A percentile compares a stretch with the other conserved stretches of the same genome.
phyloP scores from a whole-genome alignment of 2,888 invertebrate species.

The Drosophila dives region DNA sequence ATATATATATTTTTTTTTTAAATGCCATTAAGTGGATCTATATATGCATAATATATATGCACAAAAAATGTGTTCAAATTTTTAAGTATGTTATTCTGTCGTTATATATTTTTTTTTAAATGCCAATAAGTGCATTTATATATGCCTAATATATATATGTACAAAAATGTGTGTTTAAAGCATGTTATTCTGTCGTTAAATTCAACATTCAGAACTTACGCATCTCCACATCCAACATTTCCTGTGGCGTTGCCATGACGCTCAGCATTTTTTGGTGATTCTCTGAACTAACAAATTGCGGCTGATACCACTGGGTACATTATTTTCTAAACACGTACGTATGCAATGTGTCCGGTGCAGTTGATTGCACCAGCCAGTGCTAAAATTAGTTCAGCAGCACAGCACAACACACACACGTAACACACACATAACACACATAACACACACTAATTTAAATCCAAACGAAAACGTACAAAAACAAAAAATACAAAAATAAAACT shows the following conservation, averaged over 20 bases:
- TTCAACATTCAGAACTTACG: slow-evolving; percentile 34
- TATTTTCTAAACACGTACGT: slow-evolving; percentile 11
- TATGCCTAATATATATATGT: no score
- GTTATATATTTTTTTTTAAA: background rate
- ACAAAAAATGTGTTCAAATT: background rate
- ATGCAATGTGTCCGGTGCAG: slow-evolving; percentile 28
- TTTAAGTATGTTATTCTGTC: background rate
- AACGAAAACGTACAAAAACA: slow-evolving; percentile 15
- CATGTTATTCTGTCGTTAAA: background rate
- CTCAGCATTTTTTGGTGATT: slow-evolving; percentile 28
- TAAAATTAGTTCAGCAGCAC: slow-evolving; percentile 51
- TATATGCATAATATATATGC: no score
- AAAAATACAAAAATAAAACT: slow-evolving; percentile 9
- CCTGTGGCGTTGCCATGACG: slow-evolving; percentile 51
- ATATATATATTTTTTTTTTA: background rate
- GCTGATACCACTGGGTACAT: slow-evolving; percentile 21
- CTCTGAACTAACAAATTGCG: slow-evolving; percentile 9
- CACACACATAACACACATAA: slow-evolving; percentile 1
- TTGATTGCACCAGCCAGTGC: slow-evolving; percentile 37
- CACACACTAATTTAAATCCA: background rate
- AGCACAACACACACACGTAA: slow-evolving; percentile 4
- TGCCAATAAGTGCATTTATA: background rate
- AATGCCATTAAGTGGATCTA: background rate
- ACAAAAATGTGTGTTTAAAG: background rate
- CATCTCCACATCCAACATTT: slow-evolving; percentile 45